Conservation (phyloP, 2,797 vertebrate genomes). For the Microtus californicus region DNA sequence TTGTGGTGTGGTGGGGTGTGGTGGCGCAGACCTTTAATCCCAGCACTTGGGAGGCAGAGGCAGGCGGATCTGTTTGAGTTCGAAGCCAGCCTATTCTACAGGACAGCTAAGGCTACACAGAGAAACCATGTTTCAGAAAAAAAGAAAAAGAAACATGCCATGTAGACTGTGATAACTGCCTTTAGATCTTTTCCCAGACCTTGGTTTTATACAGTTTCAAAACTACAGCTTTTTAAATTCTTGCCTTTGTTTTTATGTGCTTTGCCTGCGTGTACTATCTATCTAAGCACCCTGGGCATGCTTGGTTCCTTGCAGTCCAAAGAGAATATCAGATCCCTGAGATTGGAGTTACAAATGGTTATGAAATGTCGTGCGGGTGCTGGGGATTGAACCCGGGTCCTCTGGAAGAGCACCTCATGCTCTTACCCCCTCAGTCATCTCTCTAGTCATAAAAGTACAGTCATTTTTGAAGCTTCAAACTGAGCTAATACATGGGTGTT, state of each 20-base stretch:
- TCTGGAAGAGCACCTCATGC: neutral
- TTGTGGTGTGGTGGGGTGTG: neutral
- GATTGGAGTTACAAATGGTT: neutral
- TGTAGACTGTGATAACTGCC: neutral
- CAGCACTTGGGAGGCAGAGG: neutral
- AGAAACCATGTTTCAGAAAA: neutral
- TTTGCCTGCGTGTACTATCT: neutral
- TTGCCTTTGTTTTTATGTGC: neutral
- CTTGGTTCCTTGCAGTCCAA: neutral
- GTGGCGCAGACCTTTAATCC: neutral
- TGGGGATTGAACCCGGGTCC: neutral
- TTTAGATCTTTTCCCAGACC: neutral
- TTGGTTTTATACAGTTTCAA: constrained; percentile 15
- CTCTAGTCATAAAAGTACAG: neutral
- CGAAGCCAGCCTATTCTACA: neutral
- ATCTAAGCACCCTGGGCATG: neutral
- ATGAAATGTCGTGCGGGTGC: neutral
- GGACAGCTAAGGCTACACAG: neutral
- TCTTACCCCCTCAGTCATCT: neutral
- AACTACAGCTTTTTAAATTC: neutral
- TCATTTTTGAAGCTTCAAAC: constrained; percentile 35
- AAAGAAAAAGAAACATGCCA: neutral
- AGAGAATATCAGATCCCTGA: neutral
- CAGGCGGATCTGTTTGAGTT: neutral
- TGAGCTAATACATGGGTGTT: neutral